Base-by-base conservation (phyloP, 2,888 invertebrate genomes). In the Vandiemenella viatica region DNA sequence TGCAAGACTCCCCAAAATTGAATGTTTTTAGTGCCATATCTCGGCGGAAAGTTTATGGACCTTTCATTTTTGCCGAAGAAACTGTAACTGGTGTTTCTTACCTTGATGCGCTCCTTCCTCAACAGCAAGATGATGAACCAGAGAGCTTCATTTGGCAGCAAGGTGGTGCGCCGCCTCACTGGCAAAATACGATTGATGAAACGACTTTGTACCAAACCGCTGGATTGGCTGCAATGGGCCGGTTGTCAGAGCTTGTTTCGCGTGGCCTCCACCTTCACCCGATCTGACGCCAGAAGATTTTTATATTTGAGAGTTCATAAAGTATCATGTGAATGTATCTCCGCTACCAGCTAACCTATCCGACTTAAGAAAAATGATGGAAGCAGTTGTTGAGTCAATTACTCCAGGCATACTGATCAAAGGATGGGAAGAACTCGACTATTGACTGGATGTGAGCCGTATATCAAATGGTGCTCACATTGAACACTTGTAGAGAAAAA, bases 31-130 rank as follows among this genome's bases (percentile, higher is more conserved):
- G 6, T 6, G 7, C 26, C 6, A 16, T 44, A 4, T 23, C 23
- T 17, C 22, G 7, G 44, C 3, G 49, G 43, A 49, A 45, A 37
- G 44, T 49, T 37, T 44, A 44, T 45, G 49, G 38, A 37, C 49
- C 20, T 44, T 21, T 44, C 44, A 1, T 44, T 22, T 44, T 8
- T 42, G 42, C 16, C 19, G 19, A 42, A 42, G 42, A 17, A 42
- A 42, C 42, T 42, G 42, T 6, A 18, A 42, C 42, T 18, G 19
- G 42, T 21, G 38, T 38, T 38, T 38, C 38, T 38, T 10, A 10
- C 15, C 38, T 15, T 38, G 26, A 26, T 26, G 26, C 13, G 26
- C 6, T 26, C 6, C 26, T 26, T 13, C 6, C 26, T 26, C 26
- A 26, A 26, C 13, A 8, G 13, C 26, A 26, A 6, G 13, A 26